Conservation (phyloP, 1,140 invertebrate genomes). For the Procambarus clarkii region DNA sequence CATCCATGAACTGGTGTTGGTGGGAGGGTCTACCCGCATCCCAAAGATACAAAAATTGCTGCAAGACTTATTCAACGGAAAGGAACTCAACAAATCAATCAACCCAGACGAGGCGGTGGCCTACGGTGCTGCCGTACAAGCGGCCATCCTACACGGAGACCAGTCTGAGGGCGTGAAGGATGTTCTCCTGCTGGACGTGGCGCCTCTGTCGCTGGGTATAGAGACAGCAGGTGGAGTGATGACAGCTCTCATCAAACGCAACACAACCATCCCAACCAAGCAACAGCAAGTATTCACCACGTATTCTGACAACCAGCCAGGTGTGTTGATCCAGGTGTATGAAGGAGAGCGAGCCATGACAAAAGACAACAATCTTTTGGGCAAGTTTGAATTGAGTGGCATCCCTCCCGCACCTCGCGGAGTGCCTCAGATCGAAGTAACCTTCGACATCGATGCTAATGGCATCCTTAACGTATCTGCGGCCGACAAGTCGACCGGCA, state of each 20-base stretch:
- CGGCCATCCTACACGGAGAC: slow-evolving; percentile 24
- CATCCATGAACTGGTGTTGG: slow-evolving; percentile 36
- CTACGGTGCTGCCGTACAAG: slow-evolving; percentile 41
- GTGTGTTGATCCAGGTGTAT: slow-evolving; percentile 43
- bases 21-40: slow-evolving; percentile 40
- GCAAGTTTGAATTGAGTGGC: slow-evolving; percentile 44
- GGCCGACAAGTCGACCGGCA: slow-evolving; percentile 40
- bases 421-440: slow-evolving; percentile 39
- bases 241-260: slow-evolving; percentile 41
- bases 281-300: slow-evolving; percentile 50
- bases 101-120: slow-evolving; percentile 43
- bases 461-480: slow-evolving; percentile 46
- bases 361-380: slow-evolving; percentile 47
- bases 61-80: slow-evolving; percentile 42
- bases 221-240: slow-evolving; percentile 32
- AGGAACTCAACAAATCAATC: slow-evolving; percentile 47
- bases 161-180: slow-evolving; percentile 51
- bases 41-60: slow-evolving; percentile 40
- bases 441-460: slow-evolving; percentile 37
- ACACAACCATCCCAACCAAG: slow-evolving; percentile 46
- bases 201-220: slow-evolving; percentile 33
- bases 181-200: slow-evolving; percentile 45
- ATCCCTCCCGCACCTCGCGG: slow-evolving; percentile 40
- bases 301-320: slow-evolving; percentile 44
- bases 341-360: slow-evolving; percentile 44